Evolutionary conservation across 2,888 invertebrate species (phyloP).

Genomic region (Steinernema hermaphroditum): DNA sequence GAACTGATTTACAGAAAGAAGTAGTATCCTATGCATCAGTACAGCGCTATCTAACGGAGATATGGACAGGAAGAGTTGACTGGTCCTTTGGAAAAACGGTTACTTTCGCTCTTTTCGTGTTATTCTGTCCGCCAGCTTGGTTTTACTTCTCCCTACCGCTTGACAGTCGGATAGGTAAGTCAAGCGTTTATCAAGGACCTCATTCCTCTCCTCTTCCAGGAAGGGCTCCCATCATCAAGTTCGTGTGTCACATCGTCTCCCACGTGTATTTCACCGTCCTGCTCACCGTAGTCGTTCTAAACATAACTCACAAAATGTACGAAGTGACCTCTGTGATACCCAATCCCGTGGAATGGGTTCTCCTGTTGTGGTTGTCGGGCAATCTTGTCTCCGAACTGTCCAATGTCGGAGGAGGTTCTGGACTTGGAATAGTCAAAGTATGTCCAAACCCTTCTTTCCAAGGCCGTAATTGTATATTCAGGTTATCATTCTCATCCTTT

Average conservation of each 20-base stretch:
- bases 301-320: slow-evolving; percentile 62
- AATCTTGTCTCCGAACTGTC: slow-evolving; percentile 88
- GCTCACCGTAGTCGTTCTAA: slow-evolving; percentile 72
- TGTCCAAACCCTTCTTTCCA: background rate
- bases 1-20: slow-evolving; percentile 57
- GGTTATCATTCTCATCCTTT: slow-evolving; percentile 61
- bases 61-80: slow-evolving; percentile 94
- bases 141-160: slow-evolving; percentile 65
- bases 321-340: slow-evolving; percentile 60
- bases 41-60: slow-evolving; percentile 73
- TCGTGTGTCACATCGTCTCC: slow-evolving; percentile 97
- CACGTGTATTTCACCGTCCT: slow-evolving; percentile 95
- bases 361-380: slow-evolving; percentile 64
- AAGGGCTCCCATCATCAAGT: slow-evolving; percentile 98
- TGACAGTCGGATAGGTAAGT: slow-evolving; percentile 57
- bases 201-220: slow-evolving; percentile 71
- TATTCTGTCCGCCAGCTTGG: slow-evolving; percentile 88
- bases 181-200: no score
- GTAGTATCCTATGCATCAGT: slow-evolving; percentile 67
- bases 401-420: slow-evolving; percentile 91
- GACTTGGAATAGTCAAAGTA: slow-evolving; percentile 64
- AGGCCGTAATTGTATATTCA: slow-evolving; percentile 34
- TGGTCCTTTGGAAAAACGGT: slow-evolving; percentile 95
- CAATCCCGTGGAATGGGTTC: slow-evolving; percentile 63
- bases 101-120: slow-evolving; percentile 86